Conservation (phyloP, 92 coral and sea anemone genomes). For the Muricea muricata region DNA sequence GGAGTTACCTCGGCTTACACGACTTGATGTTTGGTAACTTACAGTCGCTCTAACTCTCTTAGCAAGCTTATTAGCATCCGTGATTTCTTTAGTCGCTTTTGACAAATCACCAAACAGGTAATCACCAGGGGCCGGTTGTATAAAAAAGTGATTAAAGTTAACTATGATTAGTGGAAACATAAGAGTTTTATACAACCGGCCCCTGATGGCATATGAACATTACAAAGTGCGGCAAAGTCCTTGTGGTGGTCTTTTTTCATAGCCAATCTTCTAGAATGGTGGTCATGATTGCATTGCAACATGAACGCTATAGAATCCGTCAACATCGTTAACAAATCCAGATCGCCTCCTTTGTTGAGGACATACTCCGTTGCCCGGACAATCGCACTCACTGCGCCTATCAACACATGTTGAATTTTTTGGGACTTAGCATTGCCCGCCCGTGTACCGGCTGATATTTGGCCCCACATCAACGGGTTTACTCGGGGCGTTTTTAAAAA, state of each 20-base stretch:
- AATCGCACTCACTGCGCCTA: constrained; percentile 52
- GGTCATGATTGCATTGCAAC: constrained; percentile 41
- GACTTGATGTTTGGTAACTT: neutral
- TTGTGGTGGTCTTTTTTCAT: neutral
- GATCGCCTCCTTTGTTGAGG: neutral
- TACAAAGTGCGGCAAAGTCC: constrained; percentile 22
- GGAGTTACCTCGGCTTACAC: neutral
- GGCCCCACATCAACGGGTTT: constrained; percentile 69
- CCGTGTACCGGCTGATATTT: constrained; percentile 46
- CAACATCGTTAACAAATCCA: constrained; percentile 9
- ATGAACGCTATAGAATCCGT: constrained; percentile 44
- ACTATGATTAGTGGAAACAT: too few relatives aligned
- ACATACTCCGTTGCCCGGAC: constrained; percentile 53
- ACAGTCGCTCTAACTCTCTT: neutral
- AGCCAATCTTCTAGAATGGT: constrained; percentile 42
- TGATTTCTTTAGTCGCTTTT: constrained; percentile 33
- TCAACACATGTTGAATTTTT: constrained; percentile 58
- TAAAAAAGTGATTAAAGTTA: too few relatives aligned
- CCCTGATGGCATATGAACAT: neutral
- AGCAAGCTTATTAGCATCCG: constrained; percentile 33
- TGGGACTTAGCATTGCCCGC: constrained; percentile 68
- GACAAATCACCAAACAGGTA: constrained; percentile 58
- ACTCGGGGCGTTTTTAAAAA: constrained; percentile 55
- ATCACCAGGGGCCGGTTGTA: too few relatives aligned
- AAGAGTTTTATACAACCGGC: too few relatives aligned